Evolutionary conservation across 53 echinoderm and acorn worm species (phyloP).

Genomic region (Hippasteria phrygiana): DNA sequence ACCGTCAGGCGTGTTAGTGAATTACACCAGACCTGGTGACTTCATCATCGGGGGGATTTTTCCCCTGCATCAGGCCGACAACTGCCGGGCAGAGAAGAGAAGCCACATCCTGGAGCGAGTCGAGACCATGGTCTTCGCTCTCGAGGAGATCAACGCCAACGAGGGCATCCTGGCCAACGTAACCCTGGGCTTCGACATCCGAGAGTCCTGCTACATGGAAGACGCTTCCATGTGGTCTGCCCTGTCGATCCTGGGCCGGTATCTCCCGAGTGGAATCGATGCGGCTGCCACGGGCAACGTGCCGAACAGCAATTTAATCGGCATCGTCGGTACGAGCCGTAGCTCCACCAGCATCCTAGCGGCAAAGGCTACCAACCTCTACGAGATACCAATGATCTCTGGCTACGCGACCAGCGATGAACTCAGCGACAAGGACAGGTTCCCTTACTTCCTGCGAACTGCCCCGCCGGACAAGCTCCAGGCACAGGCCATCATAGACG

Average conservation of each 20-base stretch:
- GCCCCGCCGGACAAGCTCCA: conserved; percentile 64
- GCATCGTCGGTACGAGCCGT: conserved; percentile 53
- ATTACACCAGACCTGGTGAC: conserved; percentile 37
- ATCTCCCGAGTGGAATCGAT: neutral
- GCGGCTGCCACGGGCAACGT: neutral
- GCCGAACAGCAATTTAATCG: conserved; percentile 6
- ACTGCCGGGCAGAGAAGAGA: neutral
- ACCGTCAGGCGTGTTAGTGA: conserved; percentile 29
- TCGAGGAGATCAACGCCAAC: conserved; percentile 41
- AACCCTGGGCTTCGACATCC: conserved; percentile 57
- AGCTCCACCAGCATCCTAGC: conserved; percentile 43
- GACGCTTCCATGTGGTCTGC: conserved; percentile 45
- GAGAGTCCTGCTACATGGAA: conserved; percentile 47
- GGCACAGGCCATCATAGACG: conserved; percentile 54
- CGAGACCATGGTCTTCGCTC: conserved; percentile 38
- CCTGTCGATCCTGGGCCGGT: neutral
- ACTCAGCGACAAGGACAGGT: conserved; percentile 60
- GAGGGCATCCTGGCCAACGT: conserved; percentile 40
- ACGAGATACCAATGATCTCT: conserved; percentile 47
- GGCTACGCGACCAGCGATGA: conserved; percentile 59
- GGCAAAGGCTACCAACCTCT: conserved; percentile 45
- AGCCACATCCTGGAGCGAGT: conserved; percentile 31
- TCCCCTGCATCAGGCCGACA: conserved; percentile 24
- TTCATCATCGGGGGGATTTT: conserved; percentile 46
- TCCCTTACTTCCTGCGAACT: conserved; percentile 65